These are phyloP conservation scores for Thripadectes ignobilis DNA, from an alignment of 2,797 vertebrate genomes.

Conservation along the genomic window DNA sequence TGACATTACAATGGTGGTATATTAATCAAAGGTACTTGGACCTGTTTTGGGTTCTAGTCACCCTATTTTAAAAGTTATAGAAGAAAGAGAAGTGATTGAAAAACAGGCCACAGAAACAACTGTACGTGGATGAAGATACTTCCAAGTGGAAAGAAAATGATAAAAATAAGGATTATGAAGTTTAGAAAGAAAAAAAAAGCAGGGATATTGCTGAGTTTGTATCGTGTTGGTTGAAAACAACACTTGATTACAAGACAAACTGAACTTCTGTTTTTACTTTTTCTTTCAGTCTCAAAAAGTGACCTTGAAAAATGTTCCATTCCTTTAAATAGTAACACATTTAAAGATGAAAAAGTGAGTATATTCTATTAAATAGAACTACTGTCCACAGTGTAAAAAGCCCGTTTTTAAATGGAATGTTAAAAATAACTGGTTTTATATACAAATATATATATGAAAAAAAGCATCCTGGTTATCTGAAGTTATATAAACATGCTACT, in stretches of 20 bases:
- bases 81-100: not conserved
- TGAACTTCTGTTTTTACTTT: not conserved
- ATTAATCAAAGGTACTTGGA: not conserved
- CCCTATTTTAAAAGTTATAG: slow-evolving; percentile 26
- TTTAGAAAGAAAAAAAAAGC: slow-evolving; percentile 2
- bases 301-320: not conserved
- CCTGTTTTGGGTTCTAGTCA: not conserved
- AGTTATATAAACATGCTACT: slow-evolving; percentile 10
- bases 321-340: not conserved
- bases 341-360: not conserved
- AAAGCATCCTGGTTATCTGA: not conserved
- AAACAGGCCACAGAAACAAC: slow-evolving; percentile 15
- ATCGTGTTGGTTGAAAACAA: not conserved
- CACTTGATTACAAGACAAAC: not conserved
- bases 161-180: not conserved
- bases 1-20: not conserved
- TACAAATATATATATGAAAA: not conserved
- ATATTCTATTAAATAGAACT: not conserved
- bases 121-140: not conserved
- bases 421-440: not conserved
- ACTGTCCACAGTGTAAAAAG: not conserved
- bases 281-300: not conserved
- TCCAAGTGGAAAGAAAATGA: not conserved
- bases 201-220: not conserved
- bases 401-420: not conserved